Evolutionary conservation across 2,113 vertebrate species (phyloP).

Genomic region (Tragulus kanchil): DNA sequence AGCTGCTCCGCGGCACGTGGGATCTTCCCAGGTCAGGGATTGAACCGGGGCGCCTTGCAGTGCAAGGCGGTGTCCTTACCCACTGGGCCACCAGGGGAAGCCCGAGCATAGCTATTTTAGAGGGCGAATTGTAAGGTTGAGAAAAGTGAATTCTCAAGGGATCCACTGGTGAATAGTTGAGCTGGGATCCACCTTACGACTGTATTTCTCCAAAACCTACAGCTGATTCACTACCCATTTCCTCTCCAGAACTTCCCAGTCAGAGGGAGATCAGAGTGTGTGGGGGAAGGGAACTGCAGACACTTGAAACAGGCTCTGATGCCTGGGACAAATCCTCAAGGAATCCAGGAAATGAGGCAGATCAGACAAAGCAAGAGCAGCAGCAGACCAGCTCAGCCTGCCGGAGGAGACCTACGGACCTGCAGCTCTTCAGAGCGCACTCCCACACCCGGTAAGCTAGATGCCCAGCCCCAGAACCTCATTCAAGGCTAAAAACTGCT

Average conservation of each 20-base stretch:
- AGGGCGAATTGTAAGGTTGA: background rate
- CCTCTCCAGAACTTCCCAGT: background rate
- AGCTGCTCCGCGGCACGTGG: too few species aligned
- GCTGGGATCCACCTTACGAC: background rate
- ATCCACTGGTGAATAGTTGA: background rate
- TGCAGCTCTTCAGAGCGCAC: background rate
- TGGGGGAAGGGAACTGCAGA: background rate
- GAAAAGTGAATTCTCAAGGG: background rate
- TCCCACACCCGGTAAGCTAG: background rate
- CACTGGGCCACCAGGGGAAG: too few species aligned
- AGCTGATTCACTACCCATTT: background rate
- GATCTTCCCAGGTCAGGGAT: too few species aligned
- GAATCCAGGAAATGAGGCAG: background rate
- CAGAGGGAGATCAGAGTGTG: background rate
- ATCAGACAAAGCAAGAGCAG: background rate
- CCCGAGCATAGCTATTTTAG: background rate
- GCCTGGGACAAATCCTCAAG: background rate
- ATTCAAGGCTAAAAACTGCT: background rate
- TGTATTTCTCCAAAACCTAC: background rate
- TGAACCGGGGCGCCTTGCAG: too few species aligned
- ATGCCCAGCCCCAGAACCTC: background rate
- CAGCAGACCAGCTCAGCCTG: background rate
- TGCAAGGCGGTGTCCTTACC: too few species aligned
- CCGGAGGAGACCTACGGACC: background rate
- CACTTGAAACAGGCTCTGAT: background rate